Base-by-base conservation (phyloP, 2,888 invertebrate genomes). In the Drosophila austrosaltans region DNA sequence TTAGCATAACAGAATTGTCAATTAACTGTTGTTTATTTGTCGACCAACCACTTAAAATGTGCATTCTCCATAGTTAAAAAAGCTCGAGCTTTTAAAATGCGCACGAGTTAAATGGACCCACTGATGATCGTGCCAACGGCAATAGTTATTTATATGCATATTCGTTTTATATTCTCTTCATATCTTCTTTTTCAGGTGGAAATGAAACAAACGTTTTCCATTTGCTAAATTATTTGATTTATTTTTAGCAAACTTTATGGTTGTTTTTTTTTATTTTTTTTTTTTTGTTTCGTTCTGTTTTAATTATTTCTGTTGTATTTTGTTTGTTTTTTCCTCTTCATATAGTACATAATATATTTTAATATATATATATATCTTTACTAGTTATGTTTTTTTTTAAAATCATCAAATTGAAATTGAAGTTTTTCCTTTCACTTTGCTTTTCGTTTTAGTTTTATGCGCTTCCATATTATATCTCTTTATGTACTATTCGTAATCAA, bases 191-290 rank as follows among this genome's bases (percentile, higher is more conserved):
- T 28, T 4, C 28, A 28, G 32, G 32, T 5, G 32, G 5, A 36
- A 48, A 12, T 48, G 12, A 10, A 3, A 53, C 53, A 40, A 39
- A 56, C 3, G 53, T 60, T 64, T 73, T 85, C 66, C 79, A 84
- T 84, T 87, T 84, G 83, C 83, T 84, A 84, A 83, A 87, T 82
- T 82, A 76, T 82, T 84, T 75, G 69, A 69, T 82, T 86, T 86
- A 78, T 82, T 82, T 86, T 84, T 84, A 84, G 83, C 83, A 84
- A 84, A 84, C 74, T 82, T 87, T 61, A 54, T 71, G 76, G 66
- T 66, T 61, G 69, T 36, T 56, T 75, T 77, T 75, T 77, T 74
- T 77, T 36, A 10, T 36, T 36, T 36, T 48, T 77, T 64, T 61
- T 48, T 12, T 63, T 66, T 72, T 30, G 5, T 36, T 68, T 67